phyloP scores from a whole-genome alignment of 2,113 vertebrate genomes.

The Herpailurus yagouaroundi region DNA sequence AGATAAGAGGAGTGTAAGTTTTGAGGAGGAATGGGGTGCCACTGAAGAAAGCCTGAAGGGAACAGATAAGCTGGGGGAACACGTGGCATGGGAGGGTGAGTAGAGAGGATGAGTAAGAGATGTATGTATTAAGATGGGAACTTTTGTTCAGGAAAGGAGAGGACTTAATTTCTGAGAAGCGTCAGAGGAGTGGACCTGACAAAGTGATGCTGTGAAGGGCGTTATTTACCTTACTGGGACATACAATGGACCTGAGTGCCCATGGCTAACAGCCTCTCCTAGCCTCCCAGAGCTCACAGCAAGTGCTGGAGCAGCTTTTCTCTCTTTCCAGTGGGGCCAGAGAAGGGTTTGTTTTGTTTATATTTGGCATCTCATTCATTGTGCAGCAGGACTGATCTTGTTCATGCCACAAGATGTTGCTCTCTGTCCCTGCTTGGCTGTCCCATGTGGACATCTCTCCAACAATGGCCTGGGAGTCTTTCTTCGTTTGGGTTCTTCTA shows the following conservation, averaged over 20 bases:
- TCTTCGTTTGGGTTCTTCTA: background rate
- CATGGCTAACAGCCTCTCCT: background rate
- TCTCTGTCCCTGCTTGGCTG: background rate
- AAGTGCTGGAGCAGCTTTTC: background rate
- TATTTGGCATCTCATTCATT: background rate
- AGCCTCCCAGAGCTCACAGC: background rate
- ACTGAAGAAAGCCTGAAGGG: background rate
- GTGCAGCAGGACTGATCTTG: background rate
- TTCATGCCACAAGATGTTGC: background rate
- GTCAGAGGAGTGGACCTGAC: background rate
- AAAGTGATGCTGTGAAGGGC: background rate
- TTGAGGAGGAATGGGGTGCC: background rate
- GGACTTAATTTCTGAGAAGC: background rate
- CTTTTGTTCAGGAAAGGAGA: background rate
- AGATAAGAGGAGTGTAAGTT: background rate
- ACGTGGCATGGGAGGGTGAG: background rate
- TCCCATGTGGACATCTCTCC: background rate
- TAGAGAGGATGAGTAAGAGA: background rate
- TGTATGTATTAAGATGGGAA: background rate
- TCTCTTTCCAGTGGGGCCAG: background rate
- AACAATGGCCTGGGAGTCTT: background rate
- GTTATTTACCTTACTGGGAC: background rate
- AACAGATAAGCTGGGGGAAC: background rate
- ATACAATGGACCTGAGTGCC: background rate
- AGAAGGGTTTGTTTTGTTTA: background rate